Evolutionary conservation across 2,797 vertebrate species (phyloP).

Genomic region (Pseudomugil gertrudae): DNA sequence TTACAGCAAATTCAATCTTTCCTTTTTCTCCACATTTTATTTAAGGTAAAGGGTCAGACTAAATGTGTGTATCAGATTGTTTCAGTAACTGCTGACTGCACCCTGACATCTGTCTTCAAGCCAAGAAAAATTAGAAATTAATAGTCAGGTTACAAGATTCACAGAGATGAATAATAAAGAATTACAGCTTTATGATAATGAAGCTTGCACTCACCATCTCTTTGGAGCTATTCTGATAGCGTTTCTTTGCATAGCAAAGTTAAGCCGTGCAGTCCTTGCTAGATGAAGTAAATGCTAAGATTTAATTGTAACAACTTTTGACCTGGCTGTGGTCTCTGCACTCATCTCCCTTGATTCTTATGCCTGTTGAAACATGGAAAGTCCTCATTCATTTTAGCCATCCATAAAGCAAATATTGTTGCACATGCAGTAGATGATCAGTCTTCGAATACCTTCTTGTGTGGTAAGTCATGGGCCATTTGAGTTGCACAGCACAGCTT

Average conservation of each 20-base stretch:
- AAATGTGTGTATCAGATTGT: constrained; percentile 68
- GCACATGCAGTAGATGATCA: constrained; percentile 97
- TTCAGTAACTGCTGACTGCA: constrained; percentile 53
- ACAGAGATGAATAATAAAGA: constrained; percentile 76
- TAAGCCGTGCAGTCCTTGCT: constrained; percentile 5
- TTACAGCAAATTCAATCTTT: constrained; percentile 77
- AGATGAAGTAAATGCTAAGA: constrained; percentile 35
- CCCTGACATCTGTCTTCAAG: constrained; percentile 45
- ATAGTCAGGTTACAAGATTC: constrained; percentile 55
- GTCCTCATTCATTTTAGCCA: constrained; percentile 97
- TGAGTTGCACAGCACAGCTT: constrained; percentile 77
- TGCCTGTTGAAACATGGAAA: constrained; percentile 94
- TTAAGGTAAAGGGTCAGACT: constrained; percentile 66
- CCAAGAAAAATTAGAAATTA: constrained; percentile 66
- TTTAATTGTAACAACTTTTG: constrained; percentile 60
- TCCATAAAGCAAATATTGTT: constrained; percentile 99
- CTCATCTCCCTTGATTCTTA: constrained; percentile 89
- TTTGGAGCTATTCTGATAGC: constrained; percentile 25
- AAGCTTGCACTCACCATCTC: constrained; percentile 19
- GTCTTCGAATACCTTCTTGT: constrained; percentile 97
- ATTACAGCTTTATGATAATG: constrained; percentile 20
- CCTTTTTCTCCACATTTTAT: constrained; percentile 76
- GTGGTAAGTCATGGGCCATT: constrained; percentile 99
- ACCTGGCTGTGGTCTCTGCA: constrained; percentile 45
- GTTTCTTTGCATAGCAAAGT: constrained; percentile 10